A percentile compares a stretch with the other conserved stretches of the same genome.
These are phyloP conservation scores for Pseudolycoriella hygida DNA, from an alignment of 2,888 invertebrate genomes.

Conservation along the genomic window DNA sequence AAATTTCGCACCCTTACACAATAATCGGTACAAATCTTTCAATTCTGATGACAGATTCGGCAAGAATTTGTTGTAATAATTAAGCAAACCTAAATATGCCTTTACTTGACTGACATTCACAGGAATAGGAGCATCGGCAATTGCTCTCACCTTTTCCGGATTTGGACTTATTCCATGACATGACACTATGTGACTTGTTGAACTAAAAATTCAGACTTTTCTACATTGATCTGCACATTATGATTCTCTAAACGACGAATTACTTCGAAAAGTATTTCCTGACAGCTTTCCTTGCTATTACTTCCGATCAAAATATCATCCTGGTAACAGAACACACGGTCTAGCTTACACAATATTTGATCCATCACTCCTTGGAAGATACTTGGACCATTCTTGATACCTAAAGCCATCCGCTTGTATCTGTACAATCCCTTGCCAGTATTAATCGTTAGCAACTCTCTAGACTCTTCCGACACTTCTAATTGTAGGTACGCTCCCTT, in stretches of 20 bases:
- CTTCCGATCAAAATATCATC: slow-evolving; percentile 11
- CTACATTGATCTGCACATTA: background rate
- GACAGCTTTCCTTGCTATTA: background rate
- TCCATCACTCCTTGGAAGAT: slow-evolving; percentile 11
- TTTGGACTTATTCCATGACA: background rate
- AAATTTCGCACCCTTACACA: background rate
- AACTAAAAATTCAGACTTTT: slow-evolving; percentile 2
- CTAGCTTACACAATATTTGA: slow-evolving; percentile 8
- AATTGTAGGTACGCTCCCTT: slow-evolving; percentile 1
- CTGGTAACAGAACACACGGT: slow-evolving; percentile 7
- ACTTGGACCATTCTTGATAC: slow-evolving; percentile 9
- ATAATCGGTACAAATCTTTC: background rate
- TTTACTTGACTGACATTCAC: background rate
- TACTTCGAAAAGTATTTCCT: background rate
- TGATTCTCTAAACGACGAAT: too few relatives aligned
- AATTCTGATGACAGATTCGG: background rate
- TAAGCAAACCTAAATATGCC: background rate
- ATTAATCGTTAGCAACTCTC: slow-evolving; percentile 7
- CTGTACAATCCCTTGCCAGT: slow-evolving; percentile 10
- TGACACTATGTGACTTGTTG: background rate
- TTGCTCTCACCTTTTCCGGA: slow-evolving; percentile 1
- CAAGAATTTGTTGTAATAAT: background rate
- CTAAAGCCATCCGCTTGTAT: slow-evolving; percentile 9
- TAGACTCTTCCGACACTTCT: slow-evolving; percentile 5
- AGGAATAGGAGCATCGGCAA: background rate